These are phyloP conservation scores for Cherax quadricarinatus DNA, from an alignment of 1,140 invertebrate genomes.

Conservation along the genomic window DNA sequence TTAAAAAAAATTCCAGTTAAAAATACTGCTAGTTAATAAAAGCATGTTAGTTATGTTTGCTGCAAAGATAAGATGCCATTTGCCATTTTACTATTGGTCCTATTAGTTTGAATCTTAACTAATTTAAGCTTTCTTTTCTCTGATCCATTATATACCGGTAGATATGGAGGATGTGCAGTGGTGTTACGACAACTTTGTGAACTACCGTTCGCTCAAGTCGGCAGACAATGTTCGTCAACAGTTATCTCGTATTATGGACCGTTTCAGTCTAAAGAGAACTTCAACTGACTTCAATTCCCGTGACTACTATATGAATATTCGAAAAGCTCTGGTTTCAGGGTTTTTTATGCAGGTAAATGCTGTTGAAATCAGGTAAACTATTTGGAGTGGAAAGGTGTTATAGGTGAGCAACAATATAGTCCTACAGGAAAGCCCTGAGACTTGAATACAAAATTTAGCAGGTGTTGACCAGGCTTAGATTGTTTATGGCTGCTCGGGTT, in stretches of 20 bases:
- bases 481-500: too few species aligned
- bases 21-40: too few species aligned
- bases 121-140: slow-evolving; percentile 53
- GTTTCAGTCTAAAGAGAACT: slow-evolving; percentile 94
- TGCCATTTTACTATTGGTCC: not conserved
- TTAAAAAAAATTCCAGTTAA: too few species aligned
- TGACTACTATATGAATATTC: slow-evolving; percentile 99
- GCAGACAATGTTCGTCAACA: slow-evolving; percentile 91
- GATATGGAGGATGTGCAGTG: slow-evolving; percentile 94
- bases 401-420: not conserved
- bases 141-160: slow-evolving; percentile 74
- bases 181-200: slow-evolving; percentile 99
- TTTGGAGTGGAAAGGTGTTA: not conserved
- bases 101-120: slow-evolving; percentile 15
- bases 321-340: slow-evolving; percentile 97
- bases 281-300: slow-evolving; percentile 99
- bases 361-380: too few species aligned
- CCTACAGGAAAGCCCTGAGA: not conserved
- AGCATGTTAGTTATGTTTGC: too few species aligned
- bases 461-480: too few species aligned
- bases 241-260: slow-evolving; percentile 90
- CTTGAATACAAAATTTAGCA: not conserved
- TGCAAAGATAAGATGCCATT: not conserved
- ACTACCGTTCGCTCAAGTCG: slow-evolving; percentile 97
- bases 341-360: slow-evolving; percentile 98